phyloP scores from a whole-genome alignment of 2,888 invertebrate genomes.

The Gymnoscelis rufifasciata region DNA sequence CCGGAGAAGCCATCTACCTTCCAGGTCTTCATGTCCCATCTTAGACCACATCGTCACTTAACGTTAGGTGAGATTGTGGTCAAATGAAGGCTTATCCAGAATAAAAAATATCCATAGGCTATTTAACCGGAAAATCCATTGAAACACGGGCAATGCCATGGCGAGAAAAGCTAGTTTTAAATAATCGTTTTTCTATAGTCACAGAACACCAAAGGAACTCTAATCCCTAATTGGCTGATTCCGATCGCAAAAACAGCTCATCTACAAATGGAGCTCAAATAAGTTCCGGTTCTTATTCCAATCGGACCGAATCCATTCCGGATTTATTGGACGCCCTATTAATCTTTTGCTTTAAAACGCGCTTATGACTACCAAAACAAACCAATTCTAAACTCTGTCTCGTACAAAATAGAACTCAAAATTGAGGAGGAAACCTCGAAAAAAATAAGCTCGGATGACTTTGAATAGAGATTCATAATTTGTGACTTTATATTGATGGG shows the following conservation, averaged over 20 bases:
- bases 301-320: slow-evolving; percentile 68
- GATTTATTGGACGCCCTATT: slow-evolving; percentile 75
- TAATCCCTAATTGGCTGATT: slow-evolving; percentile 32
- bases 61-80: no score
- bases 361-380: slow-evolving; percentile 52
- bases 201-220: slow-evolving; percentile 14
- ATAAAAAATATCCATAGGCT: no score
- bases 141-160: no score
- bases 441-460: slow-evolving; percentile 53
- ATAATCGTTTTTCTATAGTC: background rate
- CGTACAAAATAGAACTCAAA: slow-evolving; percentile 27
- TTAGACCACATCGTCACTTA: no score
- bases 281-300: slow-evolving; percentile 75
- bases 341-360: slow-evolving; percentile 70
- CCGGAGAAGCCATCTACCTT: no score
- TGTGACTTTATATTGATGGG: slow-evolving; percentile 29
- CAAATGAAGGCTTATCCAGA: no score
- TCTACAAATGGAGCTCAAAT: slow-evolving; percentile 71
- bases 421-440: background rate
- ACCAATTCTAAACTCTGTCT: slow-evolving; percentile 31
- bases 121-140: no score
- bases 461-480: slow-evolving; percentile 22
- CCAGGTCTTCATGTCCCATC: no score
- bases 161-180: background rate
- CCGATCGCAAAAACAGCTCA: slow-evolving; percentile 70